Conservation (phyloP, 2,113 vertebrate genomes). For the Syrrhaptes paradoxus region DNA sequence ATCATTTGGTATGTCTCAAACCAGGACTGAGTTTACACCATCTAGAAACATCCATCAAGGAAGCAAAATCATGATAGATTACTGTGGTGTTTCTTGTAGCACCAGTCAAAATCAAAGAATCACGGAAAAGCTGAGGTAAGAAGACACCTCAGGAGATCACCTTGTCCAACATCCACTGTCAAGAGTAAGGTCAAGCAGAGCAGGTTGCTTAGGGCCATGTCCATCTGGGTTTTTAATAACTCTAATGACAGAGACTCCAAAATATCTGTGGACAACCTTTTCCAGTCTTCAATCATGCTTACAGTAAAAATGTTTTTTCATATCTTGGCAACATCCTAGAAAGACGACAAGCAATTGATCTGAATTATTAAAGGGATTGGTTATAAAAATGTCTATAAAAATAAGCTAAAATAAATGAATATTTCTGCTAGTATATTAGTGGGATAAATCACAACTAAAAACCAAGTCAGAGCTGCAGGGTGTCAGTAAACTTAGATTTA, state of each 20-base stretch:
- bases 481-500: slow-evolving; percentile 39
- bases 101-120: not conserved
- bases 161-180: not conserved
- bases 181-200: not conserved
- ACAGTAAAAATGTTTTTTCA: not conserved
- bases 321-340: slow-evolving; percentile 11
- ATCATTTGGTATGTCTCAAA: not conserved
- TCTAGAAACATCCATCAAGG: slow-evolving; percentile 28
- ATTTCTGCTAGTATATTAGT: slow-evolving; percentile 21
- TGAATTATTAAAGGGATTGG: slow-evolving; percentile 60
- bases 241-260: not conserved
- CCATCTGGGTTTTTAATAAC: not conserved
- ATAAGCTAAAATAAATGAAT: slow-evolving; percentile 25
- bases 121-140: not conserved
- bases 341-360: slow-evolving; percentile 11
- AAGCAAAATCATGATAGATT: not conserved
- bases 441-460: slow-evolving; percentile 60
- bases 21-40: not conserved
- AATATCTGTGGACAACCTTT: not conserved
- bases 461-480: slow-evolving; percentile 15
- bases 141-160: not conserved
- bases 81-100: not conserved
- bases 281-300: not conserved
- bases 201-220: not conserved
- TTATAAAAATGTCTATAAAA: slow-evolving; percentile 51